Base-by-base conservation (phyloP, 2,888 invertebrate genomes). In the Synergus gifuensis region DNA sequence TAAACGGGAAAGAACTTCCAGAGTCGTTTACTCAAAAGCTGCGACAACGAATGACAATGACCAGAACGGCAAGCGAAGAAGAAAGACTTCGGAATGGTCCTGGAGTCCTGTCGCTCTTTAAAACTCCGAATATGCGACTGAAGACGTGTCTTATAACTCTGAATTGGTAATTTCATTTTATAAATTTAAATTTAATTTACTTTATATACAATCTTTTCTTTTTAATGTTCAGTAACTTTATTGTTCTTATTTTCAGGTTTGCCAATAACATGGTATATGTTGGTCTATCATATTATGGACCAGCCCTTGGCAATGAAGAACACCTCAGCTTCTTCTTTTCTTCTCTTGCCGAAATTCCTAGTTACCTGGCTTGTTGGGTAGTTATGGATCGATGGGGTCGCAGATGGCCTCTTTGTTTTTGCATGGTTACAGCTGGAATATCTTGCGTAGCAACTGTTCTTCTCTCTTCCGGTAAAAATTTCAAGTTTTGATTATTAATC, bases 211-310 rank as follows among this genome's bases (percentile, higher is more conserved):
- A 76, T 54, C 8, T 8, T 54, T 54, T 2, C n/a, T 54, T n/a
- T n/a, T n/a, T 5, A n/a, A 54, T n/a, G 7, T 54, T n/a, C 2
- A 54, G 8, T 9, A n/a, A 54, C 9, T 16, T 7, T 66, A 4
- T 16, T 1, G 18, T 16, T 2, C 8, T 69, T 60, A 18, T 60
- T 49, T 49, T 8, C 83, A 94, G 94, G 94, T 98, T 98, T 90
- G 97, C 98, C 76, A 98, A 97, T 87, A 97, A 98, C 89, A 97
- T 97, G 92, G 98, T 98, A 2, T 98, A 98, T 89, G 96, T 98
- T 22, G 98, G 98, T 0, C 93, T 98, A 60, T 98, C 97, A 85
- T 98, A 98, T 90, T 98, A 98, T 88, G 97, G 98, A 0, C 98
- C 98, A 12, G 96, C 97, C 1, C 93, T 98, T 77, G 98, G 98